Percentiles rank a stretch among this genome's conserved stretches.
Conservation (phyloP, 2,797 vertebrate species). For the Siniperca obscura region DNA sequence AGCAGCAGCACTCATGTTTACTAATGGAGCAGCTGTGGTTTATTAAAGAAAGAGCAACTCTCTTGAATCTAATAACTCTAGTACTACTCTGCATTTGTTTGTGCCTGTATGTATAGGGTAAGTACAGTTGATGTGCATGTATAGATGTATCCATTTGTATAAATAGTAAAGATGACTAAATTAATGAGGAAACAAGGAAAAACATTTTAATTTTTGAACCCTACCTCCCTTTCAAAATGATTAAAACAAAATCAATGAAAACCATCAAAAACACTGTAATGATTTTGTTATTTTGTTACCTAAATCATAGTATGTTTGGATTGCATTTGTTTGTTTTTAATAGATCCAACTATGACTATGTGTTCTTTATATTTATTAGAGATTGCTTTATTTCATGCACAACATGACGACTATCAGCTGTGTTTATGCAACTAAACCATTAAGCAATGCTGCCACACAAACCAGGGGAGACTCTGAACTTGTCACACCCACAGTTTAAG, state of each 20-base stretch:
- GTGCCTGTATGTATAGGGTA: not conserved
- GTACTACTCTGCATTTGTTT: not conserved
- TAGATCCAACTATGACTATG: not conserved
- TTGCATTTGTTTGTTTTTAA: not conserved
- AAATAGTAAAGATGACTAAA: not conserved
- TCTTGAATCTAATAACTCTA: not conserved
- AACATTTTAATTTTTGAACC: not conserved
- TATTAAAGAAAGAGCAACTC: not conserved
- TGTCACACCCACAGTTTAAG: not conserved
- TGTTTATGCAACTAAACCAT: not conserved
- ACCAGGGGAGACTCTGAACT: not conserved
- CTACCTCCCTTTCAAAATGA: not conserved
- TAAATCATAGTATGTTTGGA: not conserved
- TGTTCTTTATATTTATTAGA: not conserved
- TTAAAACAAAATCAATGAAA: not conserved
- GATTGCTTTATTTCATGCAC: not conserved
- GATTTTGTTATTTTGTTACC: not conserved
- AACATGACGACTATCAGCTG: not conserved
- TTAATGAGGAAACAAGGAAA: not conserved
- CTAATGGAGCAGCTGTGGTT: constrained; percentile 26
- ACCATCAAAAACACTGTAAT: not conserved
- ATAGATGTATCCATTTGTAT: not conserved
- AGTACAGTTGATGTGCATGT: not conserved
- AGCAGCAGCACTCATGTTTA: constrained; percentile 28
- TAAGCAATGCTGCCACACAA: not conserved